phyloP scores from a whole-genome alignment of 2,113 vertebrate genomes.

The Malurus alboscapulatus region DNA sequence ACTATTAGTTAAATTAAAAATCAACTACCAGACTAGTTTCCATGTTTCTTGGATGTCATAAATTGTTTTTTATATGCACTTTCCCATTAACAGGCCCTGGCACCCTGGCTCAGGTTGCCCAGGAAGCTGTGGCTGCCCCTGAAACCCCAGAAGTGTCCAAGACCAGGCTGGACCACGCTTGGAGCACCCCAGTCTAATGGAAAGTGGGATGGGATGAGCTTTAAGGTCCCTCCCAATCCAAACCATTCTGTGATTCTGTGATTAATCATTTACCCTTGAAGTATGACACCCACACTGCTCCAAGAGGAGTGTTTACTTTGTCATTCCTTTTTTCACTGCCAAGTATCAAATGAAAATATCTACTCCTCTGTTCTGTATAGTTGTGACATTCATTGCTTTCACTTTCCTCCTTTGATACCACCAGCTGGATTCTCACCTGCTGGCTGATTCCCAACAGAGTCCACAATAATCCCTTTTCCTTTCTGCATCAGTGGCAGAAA shows the following conservation, averaged over 20 bases:
- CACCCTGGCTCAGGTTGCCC: background rate
- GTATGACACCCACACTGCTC: background rate
- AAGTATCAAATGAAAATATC: background rate
- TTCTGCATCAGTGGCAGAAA: background rate
- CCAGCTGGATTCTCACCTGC: background rate
- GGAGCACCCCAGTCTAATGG: background rate
- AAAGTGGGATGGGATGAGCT: background rate
- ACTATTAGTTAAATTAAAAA: background rate
- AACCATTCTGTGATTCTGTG: background rate
- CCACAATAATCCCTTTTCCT: background rate
- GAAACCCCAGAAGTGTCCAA: background rate
- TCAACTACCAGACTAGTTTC: background rate
- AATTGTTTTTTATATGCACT: accelerated
- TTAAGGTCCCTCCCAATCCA: background rate
- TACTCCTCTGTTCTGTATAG: background rate
- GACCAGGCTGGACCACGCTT: background rate
- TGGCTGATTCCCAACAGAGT: background rate
- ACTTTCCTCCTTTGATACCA: background rate
- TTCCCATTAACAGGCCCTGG: background rate
- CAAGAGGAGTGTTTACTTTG: background rate
- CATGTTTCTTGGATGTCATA: background rate
- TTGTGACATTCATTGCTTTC: background rate
- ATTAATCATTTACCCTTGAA: background rate
- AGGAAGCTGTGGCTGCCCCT: background rate
- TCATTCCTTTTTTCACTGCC: background rate